Base-by-base conservation (phyloP, 2,888 invertebrate genomes). In the Exocentrus adspersus region DNA sequence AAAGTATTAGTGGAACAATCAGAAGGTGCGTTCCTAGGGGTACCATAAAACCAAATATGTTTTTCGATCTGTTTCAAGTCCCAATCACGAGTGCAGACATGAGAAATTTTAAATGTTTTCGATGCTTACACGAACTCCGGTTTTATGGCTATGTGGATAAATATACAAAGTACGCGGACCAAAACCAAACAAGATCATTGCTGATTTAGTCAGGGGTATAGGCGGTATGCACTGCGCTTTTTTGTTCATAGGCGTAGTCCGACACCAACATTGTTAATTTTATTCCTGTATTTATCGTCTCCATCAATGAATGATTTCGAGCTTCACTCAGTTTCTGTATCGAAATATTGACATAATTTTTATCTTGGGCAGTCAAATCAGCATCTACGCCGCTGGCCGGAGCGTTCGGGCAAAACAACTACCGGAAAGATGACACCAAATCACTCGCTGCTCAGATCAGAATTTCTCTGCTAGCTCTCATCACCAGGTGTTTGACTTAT, bases 401-500 rank as follows among this genome's bases (percentile, higher is more conserved):
- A 43, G 43, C 24, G 43, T 28, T 43, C 24, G 6, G 28, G 42
- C 42, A 54, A 43, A 42, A 54, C 10, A 16, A n/a, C 43, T 28
- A 16, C 54, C 54, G 54, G 54, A 54, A 54, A 43, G 28, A 43
- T 42, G 43, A 54, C 54, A 42, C 54, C 54, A n/a, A n/a, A n/a
- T n/a, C n/a, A n/a, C n/a, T n/a, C n/a, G n/a, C n/a, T n/a, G n/a
- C n/a, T n/a, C n/a, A 42, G 24, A 43, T 9, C 43, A 54, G 16
- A 54, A 43, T 42, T 54, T 53, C 14, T n/a, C n/a, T n/a, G n/a
- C n/a, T n/a, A 24, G 54, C 54, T 54, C 54, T 54, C 54, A 43
- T 54, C 54, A 43, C 54, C 54, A 54, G 54, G 54, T 54, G 54
- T 43, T 43, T 54, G 54, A 54, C 43, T 54, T 54, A 54, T 54